A percentile compares a stretch with the other conserved stretches of the same genome.
Conservation (phyloP, 2,797 vertebrate species). For the Gymnoscopelus microlampas region DNA sequence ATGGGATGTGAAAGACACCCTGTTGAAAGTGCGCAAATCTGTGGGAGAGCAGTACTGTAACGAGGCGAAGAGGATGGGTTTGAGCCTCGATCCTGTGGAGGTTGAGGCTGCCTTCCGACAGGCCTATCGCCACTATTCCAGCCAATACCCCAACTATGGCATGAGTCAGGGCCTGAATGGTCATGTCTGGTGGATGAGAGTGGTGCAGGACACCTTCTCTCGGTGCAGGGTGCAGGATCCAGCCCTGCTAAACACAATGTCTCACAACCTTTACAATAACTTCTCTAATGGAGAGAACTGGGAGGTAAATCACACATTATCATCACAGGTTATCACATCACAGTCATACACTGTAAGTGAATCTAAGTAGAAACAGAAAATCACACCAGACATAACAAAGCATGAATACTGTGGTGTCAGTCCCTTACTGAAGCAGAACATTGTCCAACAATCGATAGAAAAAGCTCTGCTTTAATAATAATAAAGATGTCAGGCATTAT, state of each 20-base stretch:
- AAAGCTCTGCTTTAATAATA: no score
- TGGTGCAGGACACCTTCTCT: constrained; percentile 86
- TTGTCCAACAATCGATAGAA: no score
- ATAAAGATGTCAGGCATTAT: no score
- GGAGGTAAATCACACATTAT: constrained; percentile 79
- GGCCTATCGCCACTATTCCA: constrained; percentile 75
- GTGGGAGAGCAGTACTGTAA: constrained; percentile 88
- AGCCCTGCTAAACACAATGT: constrained; percentile 68
- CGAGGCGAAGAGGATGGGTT: constrained; percentile 81
- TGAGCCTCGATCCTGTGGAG: constrained; percentile 74
- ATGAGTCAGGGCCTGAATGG: constrained; percentile 82
- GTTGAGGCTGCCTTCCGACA: constrained; percentile 81
- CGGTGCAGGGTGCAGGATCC: constrained; percentile 80
- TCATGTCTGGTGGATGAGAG: constrained; percentile 86
- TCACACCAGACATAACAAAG: no score
- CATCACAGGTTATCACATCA: no score
- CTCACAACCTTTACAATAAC: constrained; percentile 86
- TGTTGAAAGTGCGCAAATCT: constrained; percentile 86
- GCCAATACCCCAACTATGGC: constrained; percentile 90
- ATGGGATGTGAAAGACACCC: constrained; percentile 94
- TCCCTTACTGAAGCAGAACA: no score
- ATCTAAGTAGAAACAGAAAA: no score
- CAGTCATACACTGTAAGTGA: no score
- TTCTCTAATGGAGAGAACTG: constrained; percentile 84
- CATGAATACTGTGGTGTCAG: no score